phyloP scores from a whole-genome alignment of 1,140 invertebrate genomes.

The Drosophila seguyi region DNA sequence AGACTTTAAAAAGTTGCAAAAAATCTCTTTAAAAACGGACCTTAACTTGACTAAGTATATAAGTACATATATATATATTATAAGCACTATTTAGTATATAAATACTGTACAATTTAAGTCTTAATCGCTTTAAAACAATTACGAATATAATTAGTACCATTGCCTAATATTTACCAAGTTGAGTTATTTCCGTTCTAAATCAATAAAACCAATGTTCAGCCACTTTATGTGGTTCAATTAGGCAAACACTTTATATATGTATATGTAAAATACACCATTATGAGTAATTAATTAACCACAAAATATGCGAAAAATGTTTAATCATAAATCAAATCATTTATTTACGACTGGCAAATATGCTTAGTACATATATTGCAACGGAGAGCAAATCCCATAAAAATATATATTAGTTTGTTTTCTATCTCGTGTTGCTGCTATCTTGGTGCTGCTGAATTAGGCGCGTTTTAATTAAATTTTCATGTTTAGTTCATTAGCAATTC shows the following conservation, averaged over 20 bases:
- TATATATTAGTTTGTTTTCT: slow-evolving; percentile 8
- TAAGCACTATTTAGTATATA: too few species aligned
- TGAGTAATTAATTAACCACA: slow-evolving; percentile 3
- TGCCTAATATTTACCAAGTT: not conserved
- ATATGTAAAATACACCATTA: not conserved
- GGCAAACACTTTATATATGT: not conserved
- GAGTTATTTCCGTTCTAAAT: not conserved
- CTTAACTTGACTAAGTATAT: not conserved
- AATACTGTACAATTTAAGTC: not conserved
- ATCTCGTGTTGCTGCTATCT: not conserved
- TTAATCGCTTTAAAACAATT: not conserved
- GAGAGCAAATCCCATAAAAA: not conserved
- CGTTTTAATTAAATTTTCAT: slow-evolving; percentile 66
- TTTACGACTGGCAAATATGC: slow-evolving; percentile 11
- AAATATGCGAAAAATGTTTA: not conserved
- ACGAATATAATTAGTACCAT: not conserved
- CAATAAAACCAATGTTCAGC: not conserved
- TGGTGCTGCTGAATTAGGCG: slow-evolving; percentile 22
- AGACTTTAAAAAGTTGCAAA: not conserved
- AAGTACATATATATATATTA: not conserved
- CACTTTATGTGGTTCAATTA: not conserved
- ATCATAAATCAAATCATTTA: slow-evolving; percentile 17
- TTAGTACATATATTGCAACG: not conserved
- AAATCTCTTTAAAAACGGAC: not conserved
- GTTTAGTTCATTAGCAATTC: slow-evolving; percentile 68